A percentile compares a stretch with the other conserved stretches of the same genome.
phyloP scores from a whole-genome alignment of 1,140 invertebrate species.

The Globodera ellingtonae region DNA sequence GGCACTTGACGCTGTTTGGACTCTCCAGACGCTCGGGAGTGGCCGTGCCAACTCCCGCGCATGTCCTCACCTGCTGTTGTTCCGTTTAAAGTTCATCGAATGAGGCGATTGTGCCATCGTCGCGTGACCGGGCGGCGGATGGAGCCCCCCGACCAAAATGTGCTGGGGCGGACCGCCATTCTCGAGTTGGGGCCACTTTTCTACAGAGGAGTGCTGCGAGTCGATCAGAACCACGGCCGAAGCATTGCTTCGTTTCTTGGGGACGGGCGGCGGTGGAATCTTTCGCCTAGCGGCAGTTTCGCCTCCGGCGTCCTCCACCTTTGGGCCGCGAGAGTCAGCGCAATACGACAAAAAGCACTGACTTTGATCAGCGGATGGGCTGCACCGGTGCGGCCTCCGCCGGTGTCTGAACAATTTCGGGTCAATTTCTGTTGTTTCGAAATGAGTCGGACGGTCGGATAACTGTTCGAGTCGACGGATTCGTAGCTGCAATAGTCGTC shows the following conservation, averaged over 20 bases:
- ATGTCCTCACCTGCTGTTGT: slow-evolving; percentile 1
- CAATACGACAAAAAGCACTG: not conserved
- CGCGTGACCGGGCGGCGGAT: slow-evolving; percentile 19
- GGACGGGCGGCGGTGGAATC: not conserved
- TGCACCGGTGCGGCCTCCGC: not conserved
- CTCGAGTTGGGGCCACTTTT: slow-evolving; percentile 25
- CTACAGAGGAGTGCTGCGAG: slow-evolving; percentile 40
- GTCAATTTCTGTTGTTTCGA: not conserved
- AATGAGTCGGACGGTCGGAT: slow-evolving; percentile 3
- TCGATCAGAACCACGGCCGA: slow-evolving; percentile 42
- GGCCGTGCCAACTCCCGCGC: not conserved
- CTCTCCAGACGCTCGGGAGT: not conserved
- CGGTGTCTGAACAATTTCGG: slow-evolving; percentile 19
- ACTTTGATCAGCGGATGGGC: slow-evolving; percentile 30
- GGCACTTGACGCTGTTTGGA: not conserved
- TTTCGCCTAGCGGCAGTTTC: not conserved
- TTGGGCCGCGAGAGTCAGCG: not conserved
- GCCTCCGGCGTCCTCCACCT: slow-evolving; percentile 20
- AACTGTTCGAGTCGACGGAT: slow-evolving; percentile 54
- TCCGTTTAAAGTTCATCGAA: not conserved
- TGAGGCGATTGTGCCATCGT: not conserved
- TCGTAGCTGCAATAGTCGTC: slow-evolving; percentile 59
- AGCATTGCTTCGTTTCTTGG: slow-evolving; percentile 22
- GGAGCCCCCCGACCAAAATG: not conserved
- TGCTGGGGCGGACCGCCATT: slow-evolving; percentile 28